Percentiles rank a stretch among this genome's conserved stretches.
phyloP scores from a whole-genome alignment of 64 coral and sea anemone genomes.

The Porites lutea region DNA sequence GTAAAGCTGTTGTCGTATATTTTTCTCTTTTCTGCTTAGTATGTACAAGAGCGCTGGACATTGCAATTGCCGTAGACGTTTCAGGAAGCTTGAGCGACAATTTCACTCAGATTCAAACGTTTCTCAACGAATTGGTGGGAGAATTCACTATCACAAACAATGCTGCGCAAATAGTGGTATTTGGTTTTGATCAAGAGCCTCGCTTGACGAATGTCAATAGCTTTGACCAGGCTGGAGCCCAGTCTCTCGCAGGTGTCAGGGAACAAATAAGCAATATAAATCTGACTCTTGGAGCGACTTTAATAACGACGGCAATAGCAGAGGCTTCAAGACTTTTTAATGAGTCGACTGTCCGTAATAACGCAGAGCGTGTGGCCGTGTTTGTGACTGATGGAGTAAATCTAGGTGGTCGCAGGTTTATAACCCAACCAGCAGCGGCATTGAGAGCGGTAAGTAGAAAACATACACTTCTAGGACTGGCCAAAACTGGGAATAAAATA shows the following conservation, averaged over 20 bases:
- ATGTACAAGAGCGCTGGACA: slow-evolving; percentile 2
- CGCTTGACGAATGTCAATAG: neutral
- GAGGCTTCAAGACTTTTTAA: neutral
- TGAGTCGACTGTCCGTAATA: neutral
- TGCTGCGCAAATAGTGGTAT: neutral
- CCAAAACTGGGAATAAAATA: too few relatives aligned
- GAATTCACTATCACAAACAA: neutral
- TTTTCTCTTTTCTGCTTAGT: neutral
- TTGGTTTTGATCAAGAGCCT: neutral
- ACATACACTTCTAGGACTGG: neutral
- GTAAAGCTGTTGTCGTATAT: neutral
- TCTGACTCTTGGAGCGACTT: slow-evolving; percentile 1
- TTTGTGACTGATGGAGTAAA: slow-evolving; percentile 39
- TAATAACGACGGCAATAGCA: neutral
- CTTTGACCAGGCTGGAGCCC: neutral
- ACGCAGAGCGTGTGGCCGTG: neutral
- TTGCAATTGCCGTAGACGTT: slow-evolving; percentile 18
- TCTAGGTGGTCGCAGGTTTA: neutral
- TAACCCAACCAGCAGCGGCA: neutral
- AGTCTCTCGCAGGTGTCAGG: neutral
- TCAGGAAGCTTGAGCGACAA: neutral
- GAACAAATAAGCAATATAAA: neutral
- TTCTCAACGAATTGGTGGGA: neutral
- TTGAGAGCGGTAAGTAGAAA: slow-evolving; percentile 17
- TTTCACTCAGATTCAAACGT: neutral